Base-by-base conservation (phyloP, 2,888 invertebrate genomes). In the Phania funesta region DNA sequence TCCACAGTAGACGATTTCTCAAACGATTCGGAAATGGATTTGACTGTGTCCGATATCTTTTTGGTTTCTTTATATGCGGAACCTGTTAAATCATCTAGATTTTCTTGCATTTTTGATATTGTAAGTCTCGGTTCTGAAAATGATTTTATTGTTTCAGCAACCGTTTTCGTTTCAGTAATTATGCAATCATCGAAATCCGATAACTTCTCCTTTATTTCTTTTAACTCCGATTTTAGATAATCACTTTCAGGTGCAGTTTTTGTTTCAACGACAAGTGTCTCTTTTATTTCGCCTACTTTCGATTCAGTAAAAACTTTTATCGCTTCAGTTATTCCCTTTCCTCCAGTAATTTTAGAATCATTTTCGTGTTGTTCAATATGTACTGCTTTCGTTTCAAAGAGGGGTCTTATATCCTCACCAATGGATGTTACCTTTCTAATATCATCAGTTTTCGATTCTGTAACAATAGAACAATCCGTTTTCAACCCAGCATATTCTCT, bases 141-240 rank as follows among this genome's bases (percentile, higher is more conserved):
- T 2, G 68, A 52, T 62, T 84, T 75, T n/a, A 81, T 75, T 8
- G 84, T 71, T 70, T 84, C 84, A 0, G 71, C 67, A 8, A 80
- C 71, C 24, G 64, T 80, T 67, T 73, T 76, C 1, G 75, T 71
- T 70, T 78, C 80, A n/a, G 62, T 76, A 9, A 48, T 64, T 48
- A 73, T 73, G 13, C n/a, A 67, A 13, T 73, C 83, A 4, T 70
- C 52, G n/a, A 46, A 13, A 18, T 67, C 54, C 16, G 18, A 3
- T 9, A 26, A 3, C 6, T 18, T 35, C 24, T 48, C 38, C 26
- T 26, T 35, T 2, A 29, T 5, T 18, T 38, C 65, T 16, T n/a
- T 9, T n/a, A 24, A 11, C 16, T 48, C 48, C 3, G 20, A 7
- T 48, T 56, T 48, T 2, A 35, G 7, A 16, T 38, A 38, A 29